Conservation (phyloP, 2,113 vertebrate species). For the Eptesicus fuscus region DNA sequence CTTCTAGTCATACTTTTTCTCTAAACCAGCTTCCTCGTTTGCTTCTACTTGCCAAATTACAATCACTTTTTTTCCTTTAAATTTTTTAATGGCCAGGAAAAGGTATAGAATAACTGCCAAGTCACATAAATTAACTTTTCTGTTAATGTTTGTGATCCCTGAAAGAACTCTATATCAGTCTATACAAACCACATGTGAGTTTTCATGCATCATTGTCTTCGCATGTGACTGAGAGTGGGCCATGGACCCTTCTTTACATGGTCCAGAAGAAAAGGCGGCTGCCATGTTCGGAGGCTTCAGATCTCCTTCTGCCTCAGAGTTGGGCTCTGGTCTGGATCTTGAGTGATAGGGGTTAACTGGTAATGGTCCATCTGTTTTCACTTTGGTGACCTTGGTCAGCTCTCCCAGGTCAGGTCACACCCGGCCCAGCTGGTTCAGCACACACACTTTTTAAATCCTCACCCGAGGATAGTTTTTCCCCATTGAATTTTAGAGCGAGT, state of each 20-base stretch:
- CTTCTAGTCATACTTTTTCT: not conserved
- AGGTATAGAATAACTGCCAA: conserved; percentile 71
- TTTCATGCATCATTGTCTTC: not conserved
- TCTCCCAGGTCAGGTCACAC: not conserved
- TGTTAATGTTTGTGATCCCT: conserved; percentile 75
- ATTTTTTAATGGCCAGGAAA: conserved; percentile 75
- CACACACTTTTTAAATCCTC: too few species aligned
- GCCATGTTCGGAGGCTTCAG: conserved; percentile 89
- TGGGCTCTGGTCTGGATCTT: conserved; percentile 89
- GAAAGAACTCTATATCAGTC: conserved; percentile 53
- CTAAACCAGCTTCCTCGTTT: not conserved
- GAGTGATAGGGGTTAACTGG: conserved; percentile 94
- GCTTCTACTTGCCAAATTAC: not conserved
- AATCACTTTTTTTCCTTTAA: conserved; percentile 56
- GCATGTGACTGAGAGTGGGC: not conserved
- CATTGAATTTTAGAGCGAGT: too few species aligned
- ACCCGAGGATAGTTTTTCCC: too few species aligned
- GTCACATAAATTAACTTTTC: conserved; percentile 67
- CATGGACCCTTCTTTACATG: conserved; percentile 80
- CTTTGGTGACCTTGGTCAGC: not conserved
- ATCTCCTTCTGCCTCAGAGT: conserved; percentile 82
- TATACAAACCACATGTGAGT: not conserved
- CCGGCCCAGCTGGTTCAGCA: not conserved
- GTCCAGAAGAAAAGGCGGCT: conserved; percentile 91
- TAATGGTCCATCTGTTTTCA: conserved; percentile 86